phyloP scores from a whole-genome alignment of 1,140 invertebrate genomes.

The Zaprionus camerounensis region DNA sequence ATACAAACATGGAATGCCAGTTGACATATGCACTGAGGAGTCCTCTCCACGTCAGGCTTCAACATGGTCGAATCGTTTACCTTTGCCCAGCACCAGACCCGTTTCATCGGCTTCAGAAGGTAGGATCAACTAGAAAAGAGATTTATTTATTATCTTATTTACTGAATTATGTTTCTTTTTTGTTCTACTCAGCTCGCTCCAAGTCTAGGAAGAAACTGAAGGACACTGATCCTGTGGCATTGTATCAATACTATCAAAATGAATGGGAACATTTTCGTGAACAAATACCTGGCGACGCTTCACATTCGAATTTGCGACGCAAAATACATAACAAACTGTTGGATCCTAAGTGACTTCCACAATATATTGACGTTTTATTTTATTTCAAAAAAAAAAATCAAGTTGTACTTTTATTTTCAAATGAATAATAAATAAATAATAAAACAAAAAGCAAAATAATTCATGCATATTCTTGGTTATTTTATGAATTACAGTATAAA shows the following conservation, averaged over 20 bases:
- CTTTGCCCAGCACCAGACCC: conserved; percentile 34
- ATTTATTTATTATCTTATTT: not conserved
- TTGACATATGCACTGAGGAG: conserved; percentile 25
- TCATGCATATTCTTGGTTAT: no score
- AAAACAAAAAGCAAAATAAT: no score
- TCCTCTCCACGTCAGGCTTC: not conserved
- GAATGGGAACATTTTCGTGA: conserved; percentile 89
- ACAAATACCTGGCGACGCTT: conserved; percentile 89
- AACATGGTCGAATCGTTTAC: conserved; percentile 8
- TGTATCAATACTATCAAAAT: conserved; percentile 90
- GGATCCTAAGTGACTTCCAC: conserved; percentile 63
- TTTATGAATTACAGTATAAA: no score
- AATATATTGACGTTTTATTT: not conserved
- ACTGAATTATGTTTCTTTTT: not conserved
- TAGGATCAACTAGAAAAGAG: not conserved
- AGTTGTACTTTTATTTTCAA: not conserved
- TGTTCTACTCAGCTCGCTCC: conserved; percentile 14
- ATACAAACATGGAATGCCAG: not conserved
- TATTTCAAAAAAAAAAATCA: not conserved
- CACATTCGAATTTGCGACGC: conserved; percentile 87
- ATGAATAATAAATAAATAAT: no score
- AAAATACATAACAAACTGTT: conserved; percentile 86
- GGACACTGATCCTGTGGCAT: conserved; percentile 87
- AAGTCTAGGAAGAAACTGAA: conserved; percentile 24
- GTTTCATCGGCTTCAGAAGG: conserved; percentile 13